phyloP scores from a whole-genome alignment of 2,113 vertebrate species.

The Stigmatopora argus region DNA sequence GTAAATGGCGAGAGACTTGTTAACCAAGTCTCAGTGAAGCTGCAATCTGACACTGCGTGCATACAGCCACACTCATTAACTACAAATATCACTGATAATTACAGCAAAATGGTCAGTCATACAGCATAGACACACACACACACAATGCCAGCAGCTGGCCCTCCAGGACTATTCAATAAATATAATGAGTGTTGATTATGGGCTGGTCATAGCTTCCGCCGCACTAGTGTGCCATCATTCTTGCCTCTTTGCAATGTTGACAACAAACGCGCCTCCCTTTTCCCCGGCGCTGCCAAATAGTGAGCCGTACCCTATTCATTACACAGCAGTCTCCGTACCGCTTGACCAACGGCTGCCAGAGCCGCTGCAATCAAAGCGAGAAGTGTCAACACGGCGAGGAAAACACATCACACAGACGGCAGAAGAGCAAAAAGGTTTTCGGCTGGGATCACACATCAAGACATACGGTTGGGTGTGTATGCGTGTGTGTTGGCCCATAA shows the following conservation, averaged over 20 bases:
- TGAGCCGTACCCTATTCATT: conserved; percentile 56
- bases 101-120: conserved; percentile 22
- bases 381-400: conserved; percentile 22
- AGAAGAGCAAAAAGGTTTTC: conserved; percentile 23
- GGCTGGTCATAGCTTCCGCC: conserved; percentile 33
- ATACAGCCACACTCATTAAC: conserved; percentile 38
- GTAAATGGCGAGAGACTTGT: not conserved
- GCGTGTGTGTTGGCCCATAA: conserved; percentile 8
- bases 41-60: conserved; percentile 19
- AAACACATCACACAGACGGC: conserved; percentile 18
- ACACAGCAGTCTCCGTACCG: conserved; percentile 37
- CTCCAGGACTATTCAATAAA: conserved; percentile 24
- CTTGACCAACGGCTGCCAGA: conserved; percentile 42
- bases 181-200: conserved; percentile 29
- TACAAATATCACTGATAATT: conserved; percentile 35
- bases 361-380: conserved; percentile 22
- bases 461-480: conserved; percentile 15
- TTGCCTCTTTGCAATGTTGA: conserved; percentile 33
- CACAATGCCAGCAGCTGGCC: conserved; percentile 25
- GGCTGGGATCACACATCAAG: conserved; percentile 25
- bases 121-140: conserved; percentile 19
- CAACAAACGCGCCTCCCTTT: conserved; percentile 45
- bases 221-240: conserved; percentile 42
- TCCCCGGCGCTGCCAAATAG: conserved; percentile 50
- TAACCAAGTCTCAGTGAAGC: conserved; percentile 8